These are phyloP conservation scores for Sarcoramphus papa DNA, from an alignment of 2,797 vertebrate genomes.

Conservation along the genomic window DNA sequence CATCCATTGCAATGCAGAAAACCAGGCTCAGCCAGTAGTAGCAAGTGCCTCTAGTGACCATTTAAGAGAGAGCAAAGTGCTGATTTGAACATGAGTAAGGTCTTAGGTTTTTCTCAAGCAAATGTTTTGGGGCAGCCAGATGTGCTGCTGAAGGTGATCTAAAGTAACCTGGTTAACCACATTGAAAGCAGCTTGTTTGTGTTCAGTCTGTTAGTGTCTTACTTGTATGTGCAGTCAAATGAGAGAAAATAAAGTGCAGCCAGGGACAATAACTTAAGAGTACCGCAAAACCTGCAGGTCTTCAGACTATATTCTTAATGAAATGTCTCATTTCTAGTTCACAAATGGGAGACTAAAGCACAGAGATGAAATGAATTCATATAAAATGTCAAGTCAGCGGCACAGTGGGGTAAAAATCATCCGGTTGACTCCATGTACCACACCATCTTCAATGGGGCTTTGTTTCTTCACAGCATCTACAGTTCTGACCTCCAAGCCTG, in stretches of 20 bases:
- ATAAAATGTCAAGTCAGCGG: not conserved
- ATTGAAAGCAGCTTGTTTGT: not conserved
- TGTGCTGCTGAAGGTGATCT: not conserved
- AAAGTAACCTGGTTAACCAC: not conserved
- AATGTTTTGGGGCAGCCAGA: accelerated
- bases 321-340: not conserved
- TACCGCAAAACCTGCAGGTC: not conserved
- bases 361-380: not conserved
- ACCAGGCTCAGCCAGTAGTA: not conserved
- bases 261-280: not conserved
- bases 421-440: not conserved
- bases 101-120: not conserved
- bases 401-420: not conserved
- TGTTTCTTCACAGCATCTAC: not conserved
- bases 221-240: not conserved
- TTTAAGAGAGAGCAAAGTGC: not conserved
- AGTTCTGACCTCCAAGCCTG: not conserved
- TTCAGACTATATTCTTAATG: not conserved
- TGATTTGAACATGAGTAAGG: not conserved
- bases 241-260: not conserved
- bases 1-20: not conserved
- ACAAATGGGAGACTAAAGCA: not conserved
- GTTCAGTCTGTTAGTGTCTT: not conserved
- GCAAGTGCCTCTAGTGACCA: not conserved
- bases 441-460: not conserved